phyloP scores from a whole-genome alignment of 2,888 invertebrate genomes.

The Ormyrus pomaceus region DNA sequence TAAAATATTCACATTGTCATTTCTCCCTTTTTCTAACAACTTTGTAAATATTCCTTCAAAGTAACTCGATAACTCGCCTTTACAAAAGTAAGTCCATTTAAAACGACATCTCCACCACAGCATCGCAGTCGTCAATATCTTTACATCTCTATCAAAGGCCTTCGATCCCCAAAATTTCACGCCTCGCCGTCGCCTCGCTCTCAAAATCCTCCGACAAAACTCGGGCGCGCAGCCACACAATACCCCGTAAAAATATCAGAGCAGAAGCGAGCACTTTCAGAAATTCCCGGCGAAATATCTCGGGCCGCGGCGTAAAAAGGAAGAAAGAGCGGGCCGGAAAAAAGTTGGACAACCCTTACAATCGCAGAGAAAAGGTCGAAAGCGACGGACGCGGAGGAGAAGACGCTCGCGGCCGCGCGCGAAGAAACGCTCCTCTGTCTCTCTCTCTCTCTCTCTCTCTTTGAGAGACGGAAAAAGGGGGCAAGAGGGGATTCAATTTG shows the following conservation, averaged over 20 bases:
- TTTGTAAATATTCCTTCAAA: too few species aligned
- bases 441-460: slow-evolving; percentile 8
- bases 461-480: slow-evolving; percentile 52
- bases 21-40: too few species aligned
- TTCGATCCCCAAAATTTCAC: too few species aligned
- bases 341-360: slow-evolving; percentile 50
- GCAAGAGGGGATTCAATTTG: slow-evolving; percentile 73
- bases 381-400: background rate
- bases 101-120: too few species aligned
- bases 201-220: slow-evolving; percentile 16
- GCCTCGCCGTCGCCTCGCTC: too few species aligned
- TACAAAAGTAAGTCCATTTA: too few species aligned
- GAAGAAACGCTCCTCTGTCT: slow-evolving; percentile 26
- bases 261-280: slow-evolving; percentile 18
- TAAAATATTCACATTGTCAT: too few species aligned
- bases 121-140: too few species aligned
- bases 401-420: background rate
- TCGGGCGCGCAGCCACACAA: slow-evolving; percentile 11
- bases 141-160: too few species aligned
- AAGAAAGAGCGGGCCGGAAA: background rate
- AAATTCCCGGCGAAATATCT: slow-evolving; percentile 38
- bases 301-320: slow-evolving; percentile 6
- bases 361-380: slow-evolving; percentile 42
- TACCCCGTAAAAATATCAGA: slow-evolving; percentile 42
- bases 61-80: too few species aligned